Base-by-base conservation (phyloP, 1,140 invertebrate species). In the Brachionus plicatilis region DNA sequence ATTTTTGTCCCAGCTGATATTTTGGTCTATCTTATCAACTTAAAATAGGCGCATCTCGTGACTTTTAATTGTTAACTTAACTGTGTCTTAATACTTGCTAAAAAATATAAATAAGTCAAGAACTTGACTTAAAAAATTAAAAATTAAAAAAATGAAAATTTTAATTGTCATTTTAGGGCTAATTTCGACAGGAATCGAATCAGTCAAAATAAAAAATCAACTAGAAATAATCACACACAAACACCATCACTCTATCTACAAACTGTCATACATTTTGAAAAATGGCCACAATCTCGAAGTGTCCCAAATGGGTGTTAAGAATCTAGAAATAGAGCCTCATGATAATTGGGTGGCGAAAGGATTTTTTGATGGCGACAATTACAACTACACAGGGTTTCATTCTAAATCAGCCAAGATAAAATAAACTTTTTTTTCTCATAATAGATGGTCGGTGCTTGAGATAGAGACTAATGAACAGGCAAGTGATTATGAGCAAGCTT, bases 401-500 rank as follows among this genome's bases (percentile, higher is more conserved):
- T 53, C 20, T 7, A 65, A 72, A 37, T 82, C 8, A 8, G 6
- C 37, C 53, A 9, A 43, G 20, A 68, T 65, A 43, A 65, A 37
- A 11, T 41, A 14, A 12, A 45, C 3, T 20, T 85, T 76, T 17
- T 24, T 41, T 56, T 24, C 24, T 24, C 24, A 17, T 37, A 68
- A 33, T 79, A 90, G 89, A 53, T 89, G 88, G 88, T 86, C 88
- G n/a, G 88, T 87, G 45, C 85, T 90, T 41, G 86, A 87, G 70
- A 85, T 90, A 1, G 85, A 85, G 8, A 89, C 89, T 17, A 86
- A 86, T 65, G 72, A 82, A 7, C 47, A 70, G n/a, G 86, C 85
- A 50, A 66, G 85, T 27, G 88, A 91, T 88, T 91, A 92, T 85
- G 91, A 94, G 7, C 95, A 96, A 90, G 94, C 94, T 0, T 95